These are phyloP conservation scores for Chaetophractus vellerosus DNA, from an alignment of 2,797 vertebrate species.

Conservation along the genomic window DNA sequence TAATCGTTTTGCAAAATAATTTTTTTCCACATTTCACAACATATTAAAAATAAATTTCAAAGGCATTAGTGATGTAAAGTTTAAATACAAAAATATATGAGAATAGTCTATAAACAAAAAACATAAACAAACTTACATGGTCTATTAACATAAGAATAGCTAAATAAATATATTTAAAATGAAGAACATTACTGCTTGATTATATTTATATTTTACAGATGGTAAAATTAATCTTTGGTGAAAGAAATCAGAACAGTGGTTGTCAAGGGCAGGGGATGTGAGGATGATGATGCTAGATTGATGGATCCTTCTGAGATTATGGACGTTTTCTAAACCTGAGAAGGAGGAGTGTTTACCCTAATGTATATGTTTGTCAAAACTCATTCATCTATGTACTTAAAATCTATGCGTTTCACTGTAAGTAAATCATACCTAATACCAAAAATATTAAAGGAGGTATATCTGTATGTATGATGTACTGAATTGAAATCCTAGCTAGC, in stretches of 20 bases:
- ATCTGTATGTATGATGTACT: neutral
- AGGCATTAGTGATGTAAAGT: neutral
- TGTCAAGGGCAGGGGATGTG: neutral
- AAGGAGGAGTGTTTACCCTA: neutral
- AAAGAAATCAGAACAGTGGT: neutral
- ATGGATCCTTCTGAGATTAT: neutral
- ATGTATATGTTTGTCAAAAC: neutral
- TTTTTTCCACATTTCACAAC: neutral
- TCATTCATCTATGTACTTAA: neutral
- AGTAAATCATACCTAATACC: neutral
- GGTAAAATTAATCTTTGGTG: neutral
- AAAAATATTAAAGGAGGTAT: neutral
- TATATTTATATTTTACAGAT: neutral
- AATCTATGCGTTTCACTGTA: neutral
- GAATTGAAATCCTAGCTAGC: neutral
- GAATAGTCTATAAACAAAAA: neutral
- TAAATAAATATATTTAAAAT: conserved; percentile 14
- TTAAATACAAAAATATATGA: neutral
- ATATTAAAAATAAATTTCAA: neutral
- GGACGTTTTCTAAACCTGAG: neutral
- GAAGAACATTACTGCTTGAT: neutral
- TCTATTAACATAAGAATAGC: neutral
- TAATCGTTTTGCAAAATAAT: neutral
- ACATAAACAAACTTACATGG: neutral
- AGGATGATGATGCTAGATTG: neutral